Percentiles rank a stretch among this genome's conserved stretches.
Conservation (phyloP, 37 sponge, comb jelly and placozoan genomes). For the Hexactinellida sp. region DNA sequence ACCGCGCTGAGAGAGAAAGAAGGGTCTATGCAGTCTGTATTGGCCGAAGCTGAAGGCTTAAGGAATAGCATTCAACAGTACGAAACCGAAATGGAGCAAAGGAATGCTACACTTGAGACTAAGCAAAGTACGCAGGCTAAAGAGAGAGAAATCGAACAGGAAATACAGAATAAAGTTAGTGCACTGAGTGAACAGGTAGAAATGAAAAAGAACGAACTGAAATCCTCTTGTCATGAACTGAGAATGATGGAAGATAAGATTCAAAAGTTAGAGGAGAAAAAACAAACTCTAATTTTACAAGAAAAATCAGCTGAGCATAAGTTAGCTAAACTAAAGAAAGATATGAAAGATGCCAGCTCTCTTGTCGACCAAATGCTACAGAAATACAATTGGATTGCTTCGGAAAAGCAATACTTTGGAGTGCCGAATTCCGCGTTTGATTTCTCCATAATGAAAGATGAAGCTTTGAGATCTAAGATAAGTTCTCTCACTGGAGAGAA, state of each 20-base stretch:
- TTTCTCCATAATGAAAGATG: slow-evolving; percentile 35
- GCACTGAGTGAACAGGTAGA: not conserved
- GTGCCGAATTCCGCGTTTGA: slow-evolving; percentile 89
- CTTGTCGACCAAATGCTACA: slow-evolving; percentile 57
- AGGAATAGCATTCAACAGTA: not conserved
- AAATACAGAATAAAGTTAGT: not conserved
- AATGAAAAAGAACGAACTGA: slow-evolving; percentile 15
- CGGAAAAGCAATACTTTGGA: slow-evolving; percentile 85
- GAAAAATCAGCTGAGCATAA: slow-evolving; percentile 74
- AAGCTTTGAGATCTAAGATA: not conserved
- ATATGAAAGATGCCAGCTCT: slow-evolving; percentile 56
- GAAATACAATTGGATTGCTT: slow-evolving; percentile 88
- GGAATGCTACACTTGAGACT: not conserved
- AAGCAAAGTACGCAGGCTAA: not conserved
- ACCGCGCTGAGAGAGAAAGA: not conserved
- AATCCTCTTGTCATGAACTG: slow-evolving; percentile 34
- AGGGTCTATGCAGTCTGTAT: not conserved
- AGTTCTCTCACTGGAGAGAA: not conserved
- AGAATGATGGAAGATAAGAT: slow-evolving; percentile 38
- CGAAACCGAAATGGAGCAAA: not conserved
- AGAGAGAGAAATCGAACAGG: not conserved
- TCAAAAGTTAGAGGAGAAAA: slow-evolving; percentile 44
- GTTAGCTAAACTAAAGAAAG: slow-evolving; percentile 56
- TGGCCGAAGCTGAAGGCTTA: not conserved
- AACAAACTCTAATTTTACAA: slow-evolving; percentile 28